Evolutionary conservation across 2,113 vertebrate genomes (phyloP).

Genomic region (Rhombomys opimus): DNA sequence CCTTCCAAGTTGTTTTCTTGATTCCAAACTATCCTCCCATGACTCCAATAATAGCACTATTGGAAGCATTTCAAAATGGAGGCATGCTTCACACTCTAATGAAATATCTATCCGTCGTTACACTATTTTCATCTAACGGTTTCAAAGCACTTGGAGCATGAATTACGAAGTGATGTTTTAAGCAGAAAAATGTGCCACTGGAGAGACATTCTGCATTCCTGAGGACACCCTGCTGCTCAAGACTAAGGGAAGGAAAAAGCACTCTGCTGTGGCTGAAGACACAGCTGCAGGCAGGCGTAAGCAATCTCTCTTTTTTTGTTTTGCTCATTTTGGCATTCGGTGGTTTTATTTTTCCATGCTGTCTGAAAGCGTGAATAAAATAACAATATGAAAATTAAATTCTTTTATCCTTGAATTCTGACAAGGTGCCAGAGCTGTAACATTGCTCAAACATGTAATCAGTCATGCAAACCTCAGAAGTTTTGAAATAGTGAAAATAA

Average conservation of each 20-base stretch:
- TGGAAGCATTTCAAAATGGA: neutral
- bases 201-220: conserved; percentile 56
- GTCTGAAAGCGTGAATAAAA: conserved; percentile 60
- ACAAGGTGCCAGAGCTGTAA: conserved; percentile 45
- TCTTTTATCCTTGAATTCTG: conserved; percentile 60
- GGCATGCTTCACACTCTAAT: neutral
- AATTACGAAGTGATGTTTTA: conserved; percentile 49
- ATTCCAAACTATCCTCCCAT: neutral
- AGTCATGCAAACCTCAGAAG: neutral
- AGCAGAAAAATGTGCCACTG: conserved; percentile 1
- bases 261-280: neutral
- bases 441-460: neutral
- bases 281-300: conserved; percentile 41
- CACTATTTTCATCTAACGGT: conserved; percentile 58
- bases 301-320: conserved; percentile 56
- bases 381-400: conserved; percentile 60
- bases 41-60: neutral
- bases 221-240: conserved; percentile 37
- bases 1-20: neutral
- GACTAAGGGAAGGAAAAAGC: conserved; percentile 31
- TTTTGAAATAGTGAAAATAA: conserved; percentile 54
- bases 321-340: neutral
- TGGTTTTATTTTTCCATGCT: conserved; percentile 18
- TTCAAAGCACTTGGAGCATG: conserved; percentile 40
- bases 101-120: conserved; percentile 45